Evolutionary conservation across 2,888 invertebrate genomes (phyloP), one percentile per base, ranked within the genome.

Genomic region (Proisotoma minuta): DNA sequence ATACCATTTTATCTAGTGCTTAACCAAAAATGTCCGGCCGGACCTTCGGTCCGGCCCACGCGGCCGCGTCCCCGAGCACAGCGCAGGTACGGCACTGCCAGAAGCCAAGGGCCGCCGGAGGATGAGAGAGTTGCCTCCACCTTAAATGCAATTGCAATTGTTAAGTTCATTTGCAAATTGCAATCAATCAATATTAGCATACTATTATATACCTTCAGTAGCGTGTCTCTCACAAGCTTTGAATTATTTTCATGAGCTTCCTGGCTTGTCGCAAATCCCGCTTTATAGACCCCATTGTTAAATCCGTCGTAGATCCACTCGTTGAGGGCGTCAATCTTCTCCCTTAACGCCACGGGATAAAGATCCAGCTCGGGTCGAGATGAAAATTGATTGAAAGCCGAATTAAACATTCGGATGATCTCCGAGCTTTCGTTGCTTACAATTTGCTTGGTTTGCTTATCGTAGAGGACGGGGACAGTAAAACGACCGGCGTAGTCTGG

Each of bases 351-450:
- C 23, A 49, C 24, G 0, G 71, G 71, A 40, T 68, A 66, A 2
- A 71, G 34, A 39, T 71, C 62, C 28, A 71, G 47, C 0, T 60
- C 48, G 0, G 71, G 66, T 40, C 66, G 56, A 53, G 57, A 66
- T n/a, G 65, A 62, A 20, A 68, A 54, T 20, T 64, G 59, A 22
- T 71, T 68, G 47, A 71, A 71, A 27, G 63, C 66, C 12, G 61
- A 54, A 26, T 71, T 71, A 8, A 71, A 57, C 48, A 69, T 68
- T 2, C 71, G 58, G 22, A 71, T 51, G 48, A 71, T 71, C 54
- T 71, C 71, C 0, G 69, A 66, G 29, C 71, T 71, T 47, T 71
- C 69, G 23, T 71, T 71, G 57, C 70, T 71, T 2, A 71, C 71
- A 51, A 71, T 68, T 39, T 29, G 59, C 34, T 56, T 61, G 0